Conservation (phyloP, 2,797 vertebrate species). For the Echiichthys vipera region DNA sequence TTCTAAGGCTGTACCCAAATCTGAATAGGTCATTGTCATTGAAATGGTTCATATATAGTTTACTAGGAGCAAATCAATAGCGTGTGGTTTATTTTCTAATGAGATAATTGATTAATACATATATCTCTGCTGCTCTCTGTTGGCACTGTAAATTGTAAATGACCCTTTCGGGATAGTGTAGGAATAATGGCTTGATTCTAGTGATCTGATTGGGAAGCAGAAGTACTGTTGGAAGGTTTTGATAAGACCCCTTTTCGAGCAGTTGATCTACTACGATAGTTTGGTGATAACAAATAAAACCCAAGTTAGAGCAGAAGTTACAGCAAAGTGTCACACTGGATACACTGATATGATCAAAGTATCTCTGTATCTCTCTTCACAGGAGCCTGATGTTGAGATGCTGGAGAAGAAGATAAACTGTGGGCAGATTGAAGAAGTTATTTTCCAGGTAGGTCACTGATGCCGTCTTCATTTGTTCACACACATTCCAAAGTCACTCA, state of each 20-base stretch:
- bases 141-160: too few relatives aligned
- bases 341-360: background rate
- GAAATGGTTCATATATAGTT: too few relatives aligned
- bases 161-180: background rate
- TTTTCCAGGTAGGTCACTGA: conserved; percentile 87
- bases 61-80: too few relatives aligned
- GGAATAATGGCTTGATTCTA: background rate
- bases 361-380: conserved; percentile 2
- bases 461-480: background rate
- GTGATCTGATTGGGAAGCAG: background rate
- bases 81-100: too few relatives aligned
- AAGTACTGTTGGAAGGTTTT: background rate
- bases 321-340: too few relatives aligned
- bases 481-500: background rate
- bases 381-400: conserved; percentile 90
- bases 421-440: conserved; percentile 95
- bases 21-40: too few relatives aligned
- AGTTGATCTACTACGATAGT: too few relatives aligned
- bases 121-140: background rate
- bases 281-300: too few relatives aligned
- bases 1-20: too few relatives aligned
- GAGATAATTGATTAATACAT: too few relatives aligned
- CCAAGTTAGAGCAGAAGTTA: too few relatives aligned
- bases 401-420: conserved; percentile 90
- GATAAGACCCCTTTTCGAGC: background rate